These are phyloP conservation scores for Perca schrenkii DNA, from an alignment of 2,113 vertebrate species.

Conservation along the genomic window DNA sequence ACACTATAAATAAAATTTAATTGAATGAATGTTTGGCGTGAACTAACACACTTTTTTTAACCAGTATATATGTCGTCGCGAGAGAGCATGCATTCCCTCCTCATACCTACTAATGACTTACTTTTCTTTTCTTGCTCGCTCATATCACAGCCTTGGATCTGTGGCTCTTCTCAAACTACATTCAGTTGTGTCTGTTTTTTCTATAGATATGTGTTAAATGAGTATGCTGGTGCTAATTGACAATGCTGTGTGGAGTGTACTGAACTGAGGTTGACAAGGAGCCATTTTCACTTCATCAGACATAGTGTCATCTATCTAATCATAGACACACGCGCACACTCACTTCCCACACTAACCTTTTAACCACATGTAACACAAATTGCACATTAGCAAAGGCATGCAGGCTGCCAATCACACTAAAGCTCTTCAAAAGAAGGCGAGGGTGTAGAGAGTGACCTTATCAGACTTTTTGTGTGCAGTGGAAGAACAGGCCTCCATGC, in stretches of 20 bases:
- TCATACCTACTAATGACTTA: neutral
- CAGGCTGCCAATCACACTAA: conserved; percentile 24
- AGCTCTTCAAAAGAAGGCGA: neutral
- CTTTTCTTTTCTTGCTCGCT: neutral
- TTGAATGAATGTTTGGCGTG: too few relatives aligned
- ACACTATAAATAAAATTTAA: too few relatives aligned
- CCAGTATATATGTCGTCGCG: too few relatives aligned
- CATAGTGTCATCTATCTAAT: conserved; percentile 20
- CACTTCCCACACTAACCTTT: conserved; percentile 52
- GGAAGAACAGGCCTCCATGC: neutral
- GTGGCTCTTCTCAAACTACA: neutral
- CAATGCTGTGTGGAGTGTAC: neutral
- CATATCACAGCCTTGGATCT: neutral
- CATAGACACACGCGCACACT: conserved; percentile 11
- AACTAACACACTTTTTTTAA: too few relatives aligned
- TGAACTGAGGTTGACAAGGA: conserved; percentile 14
- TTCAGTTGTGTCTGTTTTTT: neutral
- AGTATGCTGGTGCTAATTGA: conserved; percentile 19
- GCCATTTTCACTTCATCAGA: conserved; percentile 46
- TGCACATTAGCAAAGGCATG: conserved; percentile 29
- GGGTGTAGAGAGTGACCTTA: conserved; percentile 5
- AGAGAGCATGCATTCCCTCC: too few relatives aligned
- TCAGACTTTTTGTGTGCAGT: neutral
- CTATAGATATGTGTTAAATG: neutral
- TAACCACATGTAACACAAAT: conserved; percentile 16